Evolutionary conservation across 2,113 vertebrate species (phyloP).

Genomic region (Falco punctatus): DNA sequence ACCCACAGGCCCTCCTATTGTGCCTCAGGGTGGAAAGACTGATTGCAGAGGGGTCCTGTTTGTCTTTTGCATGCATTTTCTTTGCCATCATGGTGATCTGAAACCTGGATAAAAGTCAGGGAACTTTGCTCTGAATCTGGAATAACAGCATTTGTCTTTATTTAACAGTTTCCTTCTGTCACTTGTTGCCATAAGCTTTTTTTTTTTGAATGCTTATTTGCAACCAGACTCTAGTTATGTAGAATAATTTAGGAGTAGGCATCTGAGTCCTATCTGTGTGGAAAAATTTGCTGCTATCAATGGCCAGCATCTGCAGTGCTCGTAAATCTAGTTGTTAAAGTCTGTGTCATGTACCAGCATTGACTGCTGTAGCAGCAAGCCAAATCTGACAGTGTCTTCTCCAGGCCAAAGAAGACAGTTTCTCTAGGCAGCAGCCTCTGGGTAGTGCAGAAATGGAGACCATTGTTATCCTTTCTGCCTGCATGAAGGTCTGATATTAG

Average conservation of each 20-base stretch:
- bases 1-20: neutral
- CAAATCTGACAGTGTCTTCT: neutral
- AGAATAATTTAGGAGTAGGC: neutral
- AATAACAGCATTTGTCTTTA: neutral
- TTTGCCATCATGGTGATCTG: neutral
- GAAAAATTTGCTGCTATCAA: neutral
- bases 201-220: neutral
- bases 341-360: neutral
- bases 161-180: neutral
- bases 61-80: neutral
- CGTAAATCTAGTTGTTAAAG: neutral
- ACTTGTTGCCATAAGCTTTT: neutral
- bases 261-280: neutral
- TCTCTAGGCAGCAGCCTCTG: neutral
- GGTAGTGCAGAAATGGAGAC: neutral
- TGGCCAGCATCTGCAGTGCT: neutral
- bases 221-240: neutral
- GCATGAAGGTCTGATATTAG: neutral
- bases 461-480: neutral
- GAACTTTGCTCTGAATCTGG: neutral
- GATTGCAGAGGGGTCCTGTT: neutral
- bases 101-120: neutral
- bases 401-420: neutral
- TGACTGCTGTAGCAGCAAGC: neutral
- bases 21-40: neutral